Conservation (phyloP, 2,113 vertebrate species). For the Tetraodon nigroviridis region DNA sequence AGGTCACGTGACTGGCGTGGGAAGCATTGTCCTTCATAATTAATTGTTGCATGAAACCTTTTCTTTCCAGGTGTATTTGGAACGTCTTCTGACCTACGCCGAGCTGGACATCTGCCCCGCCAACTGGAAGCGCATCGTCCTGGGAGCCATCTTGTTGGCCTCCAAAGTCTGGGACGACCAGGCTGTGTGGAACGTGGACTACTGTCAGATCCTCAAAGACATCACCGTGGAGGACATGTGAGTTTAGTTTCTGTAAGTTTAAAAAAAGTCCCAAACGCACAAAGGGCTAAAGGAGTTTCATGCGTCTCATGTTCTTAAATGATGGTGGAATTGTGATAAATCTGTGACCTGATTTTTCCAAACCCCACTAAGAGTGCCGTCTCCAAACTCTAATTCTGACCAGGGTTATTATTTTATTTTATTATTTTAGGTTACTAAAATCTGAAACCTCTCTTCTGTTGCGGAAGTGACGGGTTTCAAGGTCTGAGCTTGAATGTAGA, state of each 20-base stretch:
- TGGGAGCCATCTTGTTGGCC: conserved; percentile 93
- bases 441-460: too few relatives aligned
- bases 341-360: too few relatives aligned
- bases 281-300: not conserved
- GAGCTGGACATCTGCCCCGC: conserved; percentile 97
- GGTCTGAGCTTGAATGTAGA: not conserved
- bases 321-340: too few relatives aligned
- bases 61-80: conserved; percentile 86
- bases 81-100: conserved; percentile 94
- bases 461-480: not conserved
- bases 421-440: too few relatives aligned
- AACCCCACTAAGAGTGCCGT: too few relatives aligned
- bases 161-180: conserved; percentile 99
- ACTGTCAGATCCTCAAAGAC: conserved; percentile 96
- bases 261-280: not conserved
- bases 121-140: conserved; percentile 96
- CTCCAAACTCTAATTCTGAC: too few relatives aligned
- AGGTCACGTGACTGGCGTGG: too few relatives aligned
- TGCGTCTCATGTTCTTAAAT: too few relatives aligned
- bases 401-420: too few relatives aligned
- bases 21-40: too few relatives aligned
- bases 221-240: conserved; percentile 94
- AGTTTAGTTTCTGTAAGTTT: conserved; percentile 51
- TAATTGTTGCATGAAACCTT: not conserved
- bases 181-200: conserved; percentile 99